phyloP scores from a whole-genome alignment of 2,797 vertebrate genomes.

The Sciurus carolinensis region DNA sequence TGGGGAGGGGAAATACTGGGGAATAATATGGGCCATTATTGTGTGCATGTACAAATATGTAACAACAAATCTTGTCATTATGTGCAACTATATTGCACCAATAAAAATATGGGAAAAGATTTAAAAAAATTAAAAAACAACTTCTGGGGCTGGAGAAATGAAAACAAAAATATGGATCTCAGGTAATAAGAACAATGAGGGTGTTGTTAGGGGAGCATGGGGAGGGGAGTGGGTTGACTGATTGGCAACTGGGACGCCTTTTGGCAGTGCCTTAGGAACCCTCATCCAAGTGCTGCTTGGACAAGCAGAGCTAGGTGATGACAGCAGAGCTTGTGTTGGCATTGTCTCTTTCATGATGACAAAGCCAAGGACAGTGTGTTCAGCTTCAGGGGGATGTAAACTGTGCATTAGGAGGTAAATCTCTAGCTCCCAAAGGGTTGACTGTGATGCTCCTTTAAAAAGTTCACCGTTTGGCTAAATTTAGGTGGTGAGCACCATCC shows the following conservation, averaged over 20 bases:
- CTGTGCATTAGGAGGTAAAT: slow-evolving; percentile 75
- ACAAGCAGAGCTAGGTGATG: slow-evolving; percentile 48
- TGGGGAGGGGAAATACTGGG: too few species aligned
- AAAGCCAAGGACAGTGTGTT: slow-evolving; percentile 80
- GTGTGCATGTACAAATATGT: too few species aligned
- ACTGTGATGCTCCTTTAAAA: slow-evolving; percentile 73
- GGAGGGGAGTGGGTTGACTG: background rate
- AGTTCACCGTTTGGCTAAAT: slow-evolving; percentile 77
- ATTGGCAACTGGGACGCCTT: background rate
- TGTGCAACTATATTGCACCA: too few species aligned
- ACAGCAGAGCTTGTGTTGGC: slow-evolving; percentile 59
- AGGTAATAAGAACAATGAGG: background rate
- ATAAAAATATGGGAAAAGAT: too few species aligned
- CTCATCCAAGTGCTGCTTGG: slow-evolving; percentile 7
- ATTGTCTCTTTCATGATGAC: background rate
- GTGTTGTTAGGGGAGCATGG: background rate
- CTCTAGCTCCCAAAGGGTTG: slow-evolving; percentile 77
- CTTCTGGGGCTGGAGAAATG: background rate
- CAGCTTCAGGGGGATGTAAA: slow-evolving; percentile 49
- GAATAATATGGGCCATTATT: too few species aligned
- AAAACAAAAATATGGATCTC: background rate
- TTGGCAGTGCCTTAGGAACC: slow-evolving; percentile 56
- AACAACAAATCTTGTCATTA: too few species aligned
- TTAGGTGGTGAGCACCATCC: slow-evolving; percentile 68
- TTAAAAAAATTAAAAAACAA: background rate